Evolutionary conservation across 2,888 invertebrate genomes (phyloP), one percentile per base, ranked within the genome.

Genomic region (Empis livida): DNA sequence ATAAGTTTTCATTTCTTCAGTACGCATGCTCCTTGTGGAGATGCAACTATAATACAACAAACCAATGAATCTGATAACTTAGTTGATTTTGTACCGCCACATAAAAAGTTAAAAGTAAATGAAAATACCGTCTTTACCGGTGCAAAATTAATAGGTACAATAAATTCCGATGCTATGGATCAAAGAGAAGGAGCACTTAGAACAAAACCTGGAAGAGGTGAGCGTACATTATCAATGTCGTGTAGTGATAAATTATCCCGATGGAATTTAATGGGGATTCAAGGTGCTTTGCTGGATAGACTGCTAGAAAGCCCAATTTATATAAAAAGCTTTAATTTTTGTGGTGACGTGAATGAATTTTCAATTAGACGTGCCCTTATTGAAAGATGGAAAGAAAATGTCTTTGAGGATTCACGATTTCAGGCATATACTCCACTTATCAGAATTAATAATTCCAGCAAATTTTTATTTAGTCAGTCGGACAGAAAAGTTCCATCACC

Each of bases 171-270:
- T 44, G 61, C 64, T n/a, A 68, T 74, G 54, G 84, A 84, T 62
- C 90, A 91, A 61, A 64, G 73, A 42, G 61, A 80, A 13, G 84
- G 88, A 27, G 78, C 77, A 55, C 74, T 89, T 10, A 74, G 94
- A 48, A 91, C 82, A 1, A 95, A 95, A 67, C 94, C 94, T 27
- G 94, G 93, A 0, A 74, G 92, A 59, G 95, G 95, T 0, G 84
- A 89, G 62, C 80, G 81, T 43, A 94, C 95, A 1, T 64, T 87
- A 39, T 92, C 92, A 10, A 80, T 94, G 57, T 92, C 92, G 0
- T 96, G 95, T 66, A 94, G 92, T 66, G 95, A 96, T 68, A 96
- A 96, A 74, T 71, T 96, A 13, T 80, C 91, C 3, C 81, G 82
- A 58, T 96, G 95, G 95, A 81, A 84, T 60, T 72, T 85, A 50